These are phyloP conservation scores for Chitala chitala DNA, from an alignment of 2,113 vertebrate genomes.

Conservation along the genomic window DNA sequence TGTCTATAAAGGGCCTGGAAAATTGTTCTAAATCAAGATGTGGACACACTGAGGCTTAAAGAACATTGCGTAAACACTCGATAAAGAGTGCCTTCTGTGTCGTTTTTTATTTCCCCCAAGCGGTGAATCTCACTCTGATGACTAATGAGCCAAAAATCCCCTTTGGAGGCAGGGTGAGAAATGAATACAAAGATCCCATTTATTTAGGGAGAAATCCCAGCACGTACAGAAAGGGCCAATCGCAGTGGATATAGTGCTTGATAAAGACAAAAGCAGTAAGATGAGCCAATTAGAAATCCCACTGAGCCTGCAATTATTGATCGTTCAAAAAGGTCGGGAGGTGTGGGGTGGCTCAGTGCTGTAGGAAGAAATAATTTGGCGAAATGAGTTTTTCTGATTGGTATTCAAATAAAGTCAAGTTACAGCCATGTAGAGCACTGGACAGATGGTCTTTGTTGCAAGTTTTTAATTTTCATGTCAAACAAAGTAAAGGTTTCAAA, in stretches of 20 bases:
- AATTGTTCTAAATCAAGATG: conserved; percentile 6
- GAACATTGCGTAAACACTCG: neutral
- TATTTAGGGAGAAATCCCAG: conserved; percentile 32
- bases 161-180: conserved; percentile 2
- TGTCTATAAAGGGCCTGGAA: neutral
- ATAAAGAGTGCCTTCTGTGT: neutral
- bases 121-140: neutral
- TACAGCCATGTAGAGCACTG: conserved; percentile 29
- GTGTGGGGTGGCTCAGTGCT: neutral
- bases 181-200: conserved; percentile 10
- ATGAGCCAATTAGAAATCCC: conserved; percentile 23
- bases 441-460: conserved; percentile 37
- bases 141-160: conserved; percentile 24
- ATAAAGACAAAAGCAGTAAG: neutral
- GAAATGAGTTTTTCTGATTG: conserved; percentile 32
- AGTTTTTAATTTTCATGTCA: neutral
- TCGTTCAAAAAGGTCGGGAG: neutral
- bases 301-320: neutral
- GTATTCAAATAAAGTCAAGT: conserved; percentile 35
- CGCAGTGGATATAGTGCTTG: conserved; percentile 30
- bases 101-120: neutral
- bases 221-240: conserved; percentile 26
- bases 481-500: neutral
- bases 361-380: conserved; percentile 37
- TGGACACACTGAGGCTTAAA: neutral